Base-by-base conservation (phyloP, 2,113 vertebrate genomes). In the Hyla sarda region DNA sequence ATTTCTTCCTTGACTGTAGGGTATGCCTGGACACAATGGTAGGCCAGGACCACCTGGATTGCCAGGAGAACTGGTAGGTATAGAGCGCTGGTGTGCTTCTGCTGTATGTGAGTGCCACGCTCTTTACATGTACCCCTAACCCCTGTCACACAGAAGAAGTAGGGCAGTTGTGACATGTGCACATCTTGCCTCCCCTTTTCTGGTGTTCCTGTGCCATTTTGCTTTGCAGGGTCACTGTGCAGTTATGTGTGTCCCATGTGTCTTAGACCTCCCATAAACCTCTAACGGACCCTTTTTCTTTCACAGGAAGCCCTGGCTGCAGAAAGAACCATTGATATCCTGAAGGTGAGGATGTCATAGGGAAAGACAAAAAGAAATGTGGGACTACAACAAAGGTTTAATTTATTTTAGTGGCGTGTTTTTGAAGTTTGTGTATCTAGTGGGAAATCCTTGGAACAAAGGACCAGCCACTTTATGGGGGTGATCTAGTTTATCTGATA, bases 11-110 rank as follows among this genome's bases (percentile, higher is more conserved):
- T 89, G 89, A 56, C 83, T 83, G 91, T 95, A 99, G 98, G 98
- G 98, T 91, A 90, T 96, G 88, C 97, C 97, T 81, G 98, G 98
- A 90, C 95, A 95, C 90, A 97, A 98, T 30, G 97, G 98, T 86
- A 87, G 96, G 92, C 96, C 97, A 3, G 98, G 97, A 88, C 92
- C 96, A 90, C 96, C 96, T 0, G 96, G 97, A 89, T 93, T 94
- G 0, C 95, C 96, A 2, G 96, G 92, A 81, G 92, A 93, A 82
- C 87, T 92, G 95, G 97, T 99, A 93, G 95, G 97, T 96, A 94
- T 32, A 41, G 45, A 87, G 85, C 56, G 85, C 85, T 87, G 85
- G 85, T 87, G 85, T 87, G 85, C 85, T 87, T 50, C 0, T 28
- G 47, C 86, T 0, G 30, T 17, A 58, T 71, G 78, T 87, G 50